Evolutionary conservation across 2,888 invertebrate genomes (phyloP), one percentile per base, ranked within the genome.

Genomic region (Amiota minor): DNA sequence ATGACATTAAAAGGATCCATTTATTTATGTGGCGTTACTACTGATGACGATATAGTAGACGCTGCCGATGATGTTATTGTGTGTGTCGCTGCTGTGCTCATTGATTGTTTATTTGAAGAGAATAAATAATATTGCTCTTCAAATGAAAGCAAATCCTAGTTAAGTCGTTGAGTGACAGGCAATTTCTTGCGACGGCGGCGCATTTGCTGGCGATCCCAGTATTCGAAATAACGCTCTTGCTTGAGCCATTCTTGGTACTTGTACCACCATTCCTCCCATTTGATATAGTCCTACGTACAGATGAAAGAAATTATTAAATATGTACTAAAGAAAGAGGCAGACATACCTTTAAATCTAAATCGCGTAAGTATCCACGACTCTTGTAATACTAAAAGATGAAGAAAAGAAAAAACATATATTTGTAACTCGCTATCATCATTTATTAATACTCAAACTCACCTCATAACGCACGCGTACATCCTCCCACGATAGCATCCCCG

Each of bases 231-330:
- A 74, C 90, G 89, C 85, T 90, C 90, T 80, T 90, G 90, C 81
- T 96, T 96, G 82, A 96, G 89, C 96, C 96, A 97, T 89, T 96
- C 96, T 88, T 96, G 96, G 88, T 97, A 97, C 79, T 89, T 89
- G 91, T 96, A 96, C 96, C 96, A 97, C 97, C 97, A 97, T 88
- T 96, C 96, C 90, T 97, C 97, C 96, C 97, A 97, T 89, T 96
- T 96, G 76, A 96, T 93, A 88, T 96, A 97, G 89, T 97, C 96
- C 82, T 96, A 70, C 3, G 72, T 14, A 46, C 49, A 65, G 16
- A 64, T 11, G 9, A 35, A 12, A 14, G 20, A 16, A 2, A 0
- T 2, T 20, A 16, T 61, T 20, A 35, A 35, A 35, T 35, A 6
- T 9, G 11, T 20, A 20, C 61, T 11, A 62, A 62, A 23, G 62